Evolutionary conservation across 2,113 vertebrate species (phyloP).

Genomic region (Scolopax mira): DNA sequence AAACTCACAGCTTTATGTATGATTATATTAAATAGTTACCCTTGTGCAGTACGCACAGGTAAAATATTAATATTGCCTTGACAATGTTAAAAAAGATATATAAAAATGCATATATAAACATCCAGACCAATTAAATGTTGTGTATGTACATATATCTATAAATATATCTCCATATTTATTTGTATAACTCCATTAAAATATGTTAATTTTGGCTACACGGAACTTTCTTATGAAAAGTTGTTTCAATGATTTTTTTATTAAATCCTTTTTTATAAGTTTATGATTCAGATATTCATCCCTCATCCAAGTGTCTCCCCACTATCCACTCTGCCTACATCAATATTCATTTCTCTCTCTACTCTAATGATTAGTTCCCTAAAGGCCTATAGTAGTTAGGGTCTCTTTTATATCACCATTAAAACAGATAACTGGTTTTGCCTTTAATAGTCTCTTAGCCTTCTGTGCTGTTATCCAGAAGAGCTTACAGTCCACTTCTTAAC

Average conservation of each 20-base stretch:
- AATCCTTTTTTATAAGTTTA: background rate
- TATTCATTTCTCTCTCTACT: background rate
- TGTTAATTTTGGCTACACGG: background rate
- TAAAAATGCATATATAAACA: too few relatives aligned
- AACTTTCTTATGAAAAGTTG: background rate
- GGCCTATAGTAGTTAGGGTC: background rate
- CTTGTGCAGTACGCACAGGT: background rate
- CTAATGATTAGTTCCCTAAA: background rate
- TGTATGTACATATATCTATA: background rate
- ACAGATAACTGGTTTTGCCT: background rate
- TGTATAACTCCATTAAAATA: background rate
- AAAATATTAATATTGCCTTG: background rate
- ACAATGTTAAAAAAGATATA: background rate
- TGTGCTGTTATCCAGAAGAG: background rate
- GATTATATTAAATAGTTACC: background rate
- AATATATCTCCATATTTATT: background rate
- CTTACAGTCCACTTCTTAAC: background rate
- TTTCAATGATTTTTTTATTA: background rate
- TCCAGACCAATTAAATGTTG: too few relatives aligned
- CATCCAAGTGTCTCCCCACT: background rate
- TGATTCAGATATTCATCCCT: background rate
- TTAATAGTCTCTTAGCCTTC: background rate
- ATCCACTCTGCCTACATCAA: background rate
- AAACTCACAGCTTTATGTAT: background rate
- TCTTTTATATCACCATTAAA: constrained; percentile 22